Evolutionary conservation across 1,140 invertebrate genomes (phyloP), one percentile per base, ranked within the genome.

Genomic region (Amphibalanus amphitrite): DNA sequence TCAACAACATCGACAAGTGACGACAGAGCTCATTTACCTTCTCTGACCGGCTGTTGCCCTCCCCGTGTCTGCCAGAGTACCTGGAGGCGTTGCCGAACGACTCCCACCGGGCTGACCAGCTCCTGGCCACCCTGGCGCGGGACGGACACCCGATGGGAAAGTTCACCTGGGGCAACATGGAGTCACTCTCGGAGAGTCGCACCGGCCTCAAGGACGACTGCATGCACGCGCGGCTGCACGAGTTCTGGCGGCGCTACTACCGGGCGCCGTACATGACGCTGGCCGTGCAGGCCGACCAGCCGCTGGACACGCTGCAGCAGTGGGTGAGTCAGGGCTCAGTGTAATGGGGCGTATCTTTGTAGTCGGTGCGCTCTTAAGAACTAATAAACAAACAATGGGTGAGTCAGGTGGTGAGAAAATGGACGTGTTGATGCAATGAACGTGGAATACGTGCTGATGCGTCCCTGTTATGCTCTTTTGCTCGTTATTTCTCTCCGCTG

Each of bases 251-350:
- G 75, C 81, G 87, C 65, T 89, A 93, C 80, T 97, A 97, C 77
- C 90, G 90, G 29, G 90, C 91, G 8, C 88, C 95, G 77, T 83
- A 92, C 72, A 96, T 97, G 92, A 92, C 87, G 64, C 77, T 96
- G 4, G 87, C 89, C 73, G 83, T 97, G 67, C 80, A 90, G 84
- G 90, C 90, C 4, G 86, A 89, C 78, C 82, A 95, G 77, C 84
- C 89, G 20, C 81, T 95, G 8, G 86, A 91, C 72, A 84, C 84
- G 0, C 77, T 97, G 68, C 87, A 92, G 78, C 79, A 84, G 13
- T 86, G 85, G 77, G 87, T 90, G 0, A 76, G 84, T 17, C 78
- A 80, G 10, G 47, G 10, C n/a, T n/a, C n/a, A n/a, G n/a, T n/a
- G n/a, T n/a, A n/a, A n/a, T n/a, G n/a, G n/a, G n/a, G n/a, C n/a